Base-by-base conservation (phyloP, 2,797 vertebrate genomes). In the Tangara arthus region DNA sequence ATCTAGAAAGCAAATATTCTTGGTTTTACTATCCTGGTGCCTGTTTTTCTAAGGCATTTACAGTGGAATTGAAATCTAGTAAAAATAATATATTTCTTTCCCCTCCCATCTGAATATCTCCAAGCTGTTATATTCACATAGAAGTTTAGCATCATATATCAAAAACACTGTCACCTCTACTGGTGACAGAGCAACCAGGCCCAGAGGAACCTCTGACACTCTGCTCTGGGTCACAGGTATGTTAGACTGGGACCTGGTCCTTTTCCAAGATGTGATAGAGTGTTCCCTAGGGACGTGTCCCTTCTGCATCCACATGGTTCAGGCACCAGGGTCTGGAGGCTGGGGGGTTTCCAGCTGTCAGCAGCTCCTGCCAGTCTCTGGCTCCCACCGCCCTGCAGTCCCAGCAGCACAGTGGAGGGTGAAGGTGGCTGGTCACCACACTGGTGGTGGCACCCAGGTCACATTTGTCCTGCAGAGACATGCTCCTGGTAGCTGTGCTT, bases 331-430 rank as follows among this genome's bases (percentile, higher is more conserved):
- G 11, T 34, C n/a, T 1, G 8, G 22, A 41, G 30, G 27, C 37
- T 5, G 2, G 7, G 32, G 39, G 6, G 5, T 39, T 88, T 59
- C 46, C 69, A 90, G 50, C 20, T 12, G 1, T 42, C 52, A 78
- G 70, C 68, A 78, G 18, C 65, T 92, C 46, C 68, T 89, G 78
- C 32, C 56, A 64, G 2, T 65, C 75, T 77, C 32, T 7, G 2
- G 28, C 39, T 87, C 19, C 34, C 55, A 32, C 12, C 60, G 27
- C 41, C 37, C 59, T 2, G 2, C 44, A 66, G 49, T 7, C 37
- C 47, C 8, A 5, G 1, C 0, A 1, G 64, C 0, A 0, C 39
- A 2, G 1, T 5, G 8, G 8, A 82, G 41, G 19, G 49, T 46
- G 60, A 72, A 56, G 14, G 49, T 70, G 60, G 37, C 60, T 1